Evolutionary conservation across 2,113 vertebrate genomes (phyloP), one percentile per base, ranked within the genome.

Genomic region (Tyto alba): DNA sequence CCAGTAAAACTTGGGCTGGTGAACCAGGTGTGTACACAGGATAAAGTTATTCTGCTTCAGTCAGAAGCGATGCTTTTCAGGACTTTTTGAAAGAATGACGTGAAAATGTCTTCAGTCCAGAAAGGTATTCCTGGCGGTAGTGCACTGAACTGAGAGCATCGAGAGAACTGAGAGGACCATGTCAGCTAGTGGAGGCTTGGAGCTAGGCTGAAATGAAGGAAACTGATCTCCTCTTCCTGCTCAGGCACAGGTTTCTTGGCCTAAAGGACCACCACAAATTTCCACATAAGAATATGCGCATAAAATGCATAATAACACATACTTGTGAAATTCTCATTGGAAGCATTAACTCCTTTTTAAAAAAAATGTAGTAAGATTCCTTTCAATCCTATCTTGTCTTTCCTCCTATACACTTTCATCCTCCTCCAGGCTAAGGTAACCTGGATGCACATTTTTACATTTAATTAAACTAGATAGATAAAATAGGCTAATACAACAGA

Each of bases 81-180:
- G 38, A 12, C n/a, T 48, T 76, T 80, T 47, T 40, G 34, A 47
- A 79, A 79, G 13, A 59, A 75, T 63, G 66, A 48, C 6, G 5
- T 36, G 38, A 81, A 93, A 77, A 47, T 2, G 1, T 8, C 17
- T 27, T 25, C 38, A 45, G 43, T 25, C 26, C 40, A 32, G 14
- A 36, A 43, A 40, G 10, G 4, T 23, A 2, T 13, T 48, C 11
- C 50, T 32, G 40, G 45, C 17, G 67, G 30, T 8, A 5, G 2
- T 3, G 8, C 13, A 29, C 3, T 23, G 11, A 1, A 6, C 1
- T 4, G 50, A 34, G 63, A 73, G 9, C 27, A 30, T 4, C 43
- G 8, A 29, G 36, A 72, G 30, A 57, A 13, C 1, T 3, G 47
- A 67, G 56, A 57, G 41, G 18, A 47, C 10, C 6, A 1, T 1